Evolutionary conservation across 2,797 vertebrate species (phyloP).

Genomic region (Poecilia wingei): DNA sequence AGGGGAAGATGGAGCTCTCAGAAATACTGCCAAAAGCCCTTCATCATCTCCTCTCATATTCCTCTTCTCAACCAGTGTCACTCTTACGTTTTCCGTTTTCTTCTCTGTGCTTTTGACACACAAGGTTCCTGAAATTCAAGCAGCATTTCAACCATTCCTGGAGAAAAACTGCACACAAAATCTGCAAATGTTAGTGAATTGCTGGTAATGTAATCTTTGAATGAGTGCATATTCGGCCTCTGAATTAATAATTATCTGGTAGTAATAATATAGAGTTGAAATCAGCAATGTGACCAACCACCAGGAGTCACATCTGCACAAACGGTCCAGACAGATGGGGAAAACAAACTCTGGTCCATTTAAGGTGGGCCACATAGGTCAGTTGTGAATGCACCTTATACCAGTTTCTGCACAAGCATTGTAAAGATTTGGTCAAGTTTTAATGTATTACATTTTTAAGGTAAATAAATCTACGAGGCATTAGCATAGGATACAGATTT

Average conservation of each 20-base stretch:
- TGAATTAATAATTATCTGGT: not conserved
- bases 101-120: constrained; percentile 45
- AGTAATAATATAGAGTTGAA: not conserved
- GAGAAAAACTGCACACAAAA: constrained; percentile 27
- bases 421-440: constrained; percentile 7
- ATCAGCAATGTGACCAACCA: not conserved
- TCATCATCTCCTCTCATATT: constrained; percentile 44
- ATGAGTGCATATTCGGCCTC: constrained; percentile 4
- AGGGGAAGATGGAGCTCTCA: constrained; percentile 40
- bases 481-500: not conserved
- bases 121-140: constrained; percentile 32
- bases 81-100: constrained; percentile 44
- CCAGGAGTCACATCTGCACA: not conserved
- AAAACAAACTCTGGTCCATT: too few species aligned
- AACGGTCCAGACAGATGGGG: too few species aligned
- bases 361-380: too few species aligned
- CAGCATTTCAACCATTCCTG: constrained; percentile 27
- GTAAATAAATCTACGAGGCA: not conserved
- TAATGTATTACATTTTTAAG: not conserved
- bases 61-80: constrained; percentile 56
- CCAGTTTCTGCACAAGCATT: not conserved
- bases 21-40: constrained; percentile 48
- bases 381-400: too few species aligned
- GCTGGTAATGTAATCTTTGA: not conserved
- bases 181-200: constrained; percentile 17